Conservation (phyloP, 2,113 vertebrate genomes). For the Laterallus jamaicensis region DNA sequence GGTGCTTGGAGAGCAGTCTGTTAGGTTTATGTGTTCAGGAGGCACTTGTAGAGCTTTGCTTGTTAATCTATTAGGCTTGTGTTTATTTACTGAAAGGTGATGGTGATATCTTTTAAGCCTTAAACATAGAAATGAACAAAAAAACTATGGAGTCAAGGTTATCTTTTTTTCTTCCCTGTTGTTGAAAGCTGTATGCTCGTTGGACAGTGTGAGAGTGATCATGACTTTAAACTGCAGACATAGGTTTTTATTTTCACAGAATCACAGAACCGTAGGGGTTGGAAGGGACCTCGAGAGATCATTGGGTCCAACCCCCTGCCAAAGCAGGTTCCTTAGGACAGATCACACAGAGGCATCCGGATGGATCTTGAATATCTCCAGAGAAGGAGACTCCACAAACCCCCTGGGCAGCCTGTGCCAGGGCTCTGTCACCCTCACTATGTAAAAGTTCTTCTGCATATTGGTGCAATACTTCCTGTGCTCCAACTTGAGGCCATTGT, state of each 20-base stretch:
- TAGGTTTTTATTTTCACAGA: slow-evolving; percentile 30
- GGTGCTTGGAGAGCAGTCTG: background rate
- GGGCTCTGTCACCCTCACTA: no score
- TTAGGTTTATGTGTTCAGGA: background rate
- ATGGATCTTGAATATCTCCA: no score
- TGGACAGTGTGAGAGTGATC: background rate
- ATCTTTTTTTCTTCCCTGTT: background rate
- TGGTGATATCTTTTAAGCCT: background rate
- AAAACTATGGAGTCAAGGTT: background rate
- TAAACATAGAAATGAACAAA: background rate
- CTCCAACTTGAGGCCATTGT: no score
- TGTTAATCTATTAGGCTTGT: background rate
- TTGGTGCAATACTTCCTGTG: no score
- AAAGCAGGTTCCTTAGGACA: no score
- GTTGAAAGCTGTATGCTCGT: slow-evolving; percentile 9
- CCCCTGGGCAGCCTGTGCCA: no score
- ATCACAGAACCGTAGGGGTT: background rate
- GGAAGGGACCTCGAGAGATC: no score
- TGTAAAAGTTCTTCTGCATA: no score
- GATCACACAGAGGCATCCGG: no score
- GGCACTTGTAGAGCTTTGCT: background rate
- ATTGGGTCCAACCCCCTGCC: no score
- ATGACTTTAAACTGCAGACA: background rate
- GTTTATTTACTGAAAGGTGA: background rate
- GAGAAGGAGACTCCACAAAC: no score